Evolutionary conservation across 2,888 invertebrate genomes (phyloP).

Genomic region (Ganaspis brasiliensis): DNA sequence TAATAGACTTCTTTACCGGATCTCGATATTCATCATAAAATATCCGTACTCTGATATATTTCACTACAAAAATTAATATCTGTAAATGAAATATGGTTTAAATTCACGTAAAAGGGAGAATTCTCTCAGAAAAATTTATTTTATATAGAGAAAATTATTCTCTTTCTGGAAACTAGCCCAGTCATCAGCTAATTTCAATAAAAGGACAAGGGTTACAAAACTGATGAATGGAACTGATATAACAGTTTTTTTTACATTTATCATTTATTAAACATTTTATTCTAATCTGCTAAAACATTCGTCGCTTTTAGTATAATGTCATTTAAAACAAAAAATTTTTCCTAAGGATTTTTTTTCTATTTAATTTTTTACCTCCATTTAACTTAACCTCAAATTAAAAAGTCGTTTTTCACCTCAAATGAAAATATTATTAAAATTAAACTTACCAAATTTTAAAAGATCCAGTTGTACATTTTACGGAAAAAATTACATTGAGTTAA

Average conservation of each 20-base stretch:
- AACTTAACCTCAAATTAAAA: too few relatives aligned
- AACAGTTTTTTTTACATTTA: not conserved
- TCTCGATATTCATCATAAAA: constrained; percentile 1
- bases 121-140: not conserved
- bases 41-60: not conserved
- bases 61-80: constrained; percentile 17
- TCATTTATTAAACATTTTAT: too few relatives aligned
- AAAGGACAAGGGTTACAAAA: not conserved
- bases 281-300: too few relatives aligned
- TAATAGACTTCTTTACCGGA: constrained; percentile 21
- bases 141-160: not conserved
- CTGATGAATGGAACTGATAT: not conserved
- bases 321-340: too few relatives aligned
- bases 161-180: not conserved
- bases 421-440: too few relatives aligned
- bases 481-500: too few relatives aligned
- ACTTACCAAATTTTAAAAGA: too few relatives aligned
- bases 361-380: too few relatives aligned
- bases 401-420: too few relatives aligned
- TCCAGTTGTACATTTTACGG: too few relatives aligned
- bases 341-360: too few relatives aligned
- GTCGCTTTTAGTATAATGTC: too few relatives aligned
- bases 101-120: not conserved
- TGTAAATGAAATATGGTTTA: constrained; percentile 20
- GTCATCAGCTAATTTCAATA: not conserved